Base-by-base conservation (phyloP, 1,140 invertebrate genomes). In the Drosophila sp. region DNA sequence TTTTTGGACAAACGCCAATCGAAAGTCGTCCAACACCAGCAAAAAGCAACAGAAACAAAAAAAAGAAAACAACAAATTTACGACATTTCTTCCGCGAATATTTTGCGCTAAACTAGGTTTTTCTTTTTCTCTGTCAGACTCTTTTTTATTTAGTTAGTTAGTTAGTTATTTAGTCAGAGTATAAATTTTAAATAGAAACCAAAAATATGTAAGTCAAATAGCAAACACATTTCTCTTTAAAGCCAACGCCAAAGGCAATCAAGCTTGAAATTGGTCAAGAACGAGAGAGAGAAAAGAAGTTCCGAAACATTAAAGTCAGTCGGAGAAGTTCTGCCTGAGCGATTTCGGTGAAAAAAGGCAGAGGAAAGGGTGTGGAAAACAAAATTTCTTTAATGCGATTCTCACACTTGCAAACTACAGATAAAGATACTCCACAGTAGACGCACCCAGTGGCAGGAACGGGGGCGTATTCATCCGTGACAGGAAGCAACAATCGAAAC, bases 231-330 rank as follows among this genome's bases (percentile, higher is more conserved):
- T 67, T 70, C 67, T 32, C 62, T 85, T 82, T 79, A 69, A 87
- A 79, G 63, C 82, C 78, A 86, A 87, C 76, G 82, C 72, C 58
- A 54, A 63, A 74, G 57, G 66, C 83, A 83, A 86, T 87, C 76
- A 76, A 87, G 79, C 83, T 69, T 87, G 80, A 86, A 87, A 87
- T 86, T 87, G 8, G 11, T 68, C 67, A 65, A 40, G 64, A 75
- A 68, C 72, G 67, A 75, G 72, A 61, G 60, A 72, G 66, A 69
- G 54, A 66, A 38, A 58, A 58, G 57, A 41, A 60, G 58, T 60
- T 38, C 38, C 44, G 23, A 38, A 60, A 60, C 58, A 57, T 57
- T 57, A 57, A 57, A 57, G 56, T 35, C 56, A 35, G 17, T 57
- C 10, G 56, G 56, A 35, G 23, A 6, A 3, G 56, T 57, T 57